Base-by-base conservation (phyloP, 2,113 vertebrate genomes). In the Ceyx cyanopectus region DNA sequence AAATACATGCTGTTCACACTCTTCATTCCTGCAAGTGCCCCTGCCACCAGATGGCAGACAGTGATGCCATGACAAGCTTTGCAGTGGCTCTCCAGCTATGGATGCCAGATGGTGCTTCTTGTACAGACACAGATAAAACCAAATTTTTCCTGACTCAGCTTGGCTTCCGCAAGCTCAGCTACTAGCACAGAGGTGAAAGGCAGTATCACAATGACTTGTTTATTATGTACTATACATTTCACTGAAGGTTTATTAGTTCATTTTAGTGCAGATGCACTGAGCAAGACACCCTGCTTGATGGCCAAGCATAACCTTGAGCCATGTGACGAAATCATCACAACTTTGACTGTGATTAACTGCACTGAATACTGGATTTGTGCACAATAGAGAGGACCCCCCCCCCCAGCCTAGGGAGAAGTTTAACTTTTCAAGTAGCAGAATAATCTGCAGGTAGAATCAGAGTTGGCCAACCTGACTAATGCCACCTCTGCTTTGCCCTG, bases 201-300 rank as follows among this genome's bases (percentile, higher is more conserved):
- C 1, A 1, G 10, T 48, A 12, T 73, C 54, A 48, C 11, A 17
- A 23, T 0, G 1, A 54, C 24, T 86, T 1, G 1, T 29, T 73
- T 23, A n/a, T 56, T 56, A 60, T 10, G 30, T 26, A 34, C 26
- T 46, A 5, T 8, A 32, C 8, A 19, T 82, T 50, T 73, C 60
- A 83, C n/a, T 40, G 43, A 50, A 75, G 8, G 19, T 51, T 90
- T 92, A 50, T 70, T 68, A 21, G 23, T 51, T 27, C 30, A 81
- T 87, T 88, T 21, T 15, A 70, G 60, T 29, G 26, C 8, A 18
- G n/a, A 60, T 63, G 22, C 43, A 66, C 37, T 32, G 24, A 81
- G 32, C 7, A 63, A 77, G 63, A n/a, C 46, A 62, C 76, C 41
- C 46, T 73, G 32, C 24, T 24, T 74, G 20, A 67, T 78, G 62